A percentile compares a stretch with the other conserved stretches of the same genome.
phyloP scores from a whole-genome alignment of 2,888 invertebrate genomes.

The Melanostoma mellinum region DNA sequence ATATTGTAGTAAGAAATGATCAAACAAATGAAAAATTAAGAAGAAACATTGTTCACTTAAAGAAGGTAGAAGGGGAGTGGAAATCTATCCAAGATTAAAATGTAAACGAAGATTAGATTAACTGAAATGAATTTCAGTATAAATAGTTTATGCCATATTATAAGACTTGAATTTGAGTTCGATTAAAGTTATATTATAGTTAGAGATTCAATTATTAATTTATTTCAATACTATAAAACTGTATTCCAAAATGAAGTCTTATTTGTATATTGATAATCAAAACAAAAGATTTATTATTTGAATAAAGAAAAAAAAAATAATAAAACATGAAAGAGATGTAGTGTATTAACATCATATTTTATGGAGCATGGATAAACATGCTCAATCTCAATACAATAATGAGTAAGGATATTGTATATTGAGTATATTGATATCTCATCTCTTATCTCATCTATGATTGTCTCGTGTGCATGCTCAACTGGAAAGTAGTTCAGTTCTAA shows the following conservation, averaged over 20 bases:
- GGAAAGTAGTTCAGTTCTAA: too few relatives aligned
- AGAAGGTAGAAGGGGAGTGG: too few relatives aligned
- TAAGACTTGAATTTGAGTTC: constrained; percentile 8
- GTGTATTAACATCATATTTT: too few relatives aligned
- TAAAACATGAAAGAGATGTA: constrained; percentile 23
- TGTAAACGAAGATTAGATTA: constrained; percentile 10
- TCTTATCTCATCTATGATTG: too few relatives aligned
- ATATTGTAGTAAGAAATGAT: constrained; percentile 35
- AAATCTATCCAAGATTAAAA: constrained; percentile 13
- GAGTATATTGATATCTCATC: too few relatives aligned
- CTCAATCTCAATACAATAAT: too few relatives aligned
- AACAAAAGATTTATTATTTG: constrained; percentile 19
- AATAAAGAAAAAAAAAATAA: constrained; percentile 11
- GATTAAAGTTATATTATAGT: constrained; percentile 4
- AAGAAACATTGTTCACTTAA: constrained; percentile 38
- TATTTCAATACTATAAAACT: constrained; percentile 10
- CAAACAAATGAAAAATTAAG: constrained; percentile 27
- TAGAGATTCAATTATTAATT: constrained; percentile 2
- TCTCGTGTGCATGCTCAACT: too few relatives aligned
- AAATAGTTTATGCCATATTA: constrained; percentile 12
- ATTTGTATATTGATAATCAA: constrained; percentile 5
- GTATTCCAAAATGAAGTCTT: constrained; percentile 11
- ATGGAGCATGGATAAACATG: too few relatives aligned
- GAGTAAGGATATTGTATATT: too few relatives aligned
- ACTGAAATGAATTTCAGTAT: constrained; percentile 12